Evolutionary conservation across 2,113 vertebrate species (phyloP).

Genomic region (Syrrhaptes paradoxus): DNA sequence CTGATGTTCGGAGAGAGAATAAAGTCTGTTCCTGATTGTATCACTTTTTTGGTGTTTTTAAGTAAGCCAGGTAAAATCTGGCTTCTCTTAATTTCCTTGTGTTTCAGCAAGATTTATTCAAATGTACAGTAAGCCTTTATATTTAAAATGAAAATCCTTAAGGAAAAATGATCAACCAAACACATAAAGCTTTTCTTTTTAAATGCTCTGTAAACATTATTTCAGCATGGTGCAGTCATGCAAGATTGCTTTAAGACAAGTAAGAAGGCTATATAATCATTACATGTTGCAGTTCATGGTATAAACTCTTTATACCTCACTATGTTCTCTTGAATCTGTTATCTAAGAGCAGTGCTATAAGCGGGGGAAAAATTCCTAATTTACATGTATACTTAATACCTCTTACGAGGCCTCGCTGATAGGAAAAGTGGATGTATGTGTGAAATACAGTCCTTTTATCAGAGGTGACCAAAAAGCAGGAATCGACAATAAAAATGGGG

Average conservation of each 20-base stretch:
- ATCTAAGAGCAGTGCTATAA: neutral
- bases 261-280: neutral
- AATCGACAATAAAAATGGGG: accelerated
- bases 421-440: neutral
- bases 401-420: neutral
- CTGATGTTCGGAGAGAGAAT: neutral
- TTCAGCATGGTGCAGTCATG: neutral
- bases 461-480: neutral
- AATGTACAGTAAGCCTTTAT: neutral
- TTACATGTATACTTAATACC: neutral
- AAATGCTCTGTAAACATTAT: neutral
- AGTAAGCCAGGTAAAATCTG: neutral
- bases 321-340: neutral
- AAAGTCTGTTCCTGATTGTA: neutral
- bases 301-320: neutral
- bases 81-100: neutral
- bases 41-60: neutral
- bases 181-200: neutral
- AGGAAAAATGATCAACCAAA: neutral
- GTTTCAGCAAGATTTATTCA: neutral
- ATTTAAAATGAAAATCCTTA: neutral
- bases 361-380: neutral
- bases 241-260: neutral
- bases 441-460: neutral
- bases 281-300: neutral